Percentiles rank a stretch among this genome's conserved stretches.
phyloP scores from a whole-genome alignment of 2,797 vertebrate genomes.

The Scolopax bukidnonensis region DNA sequence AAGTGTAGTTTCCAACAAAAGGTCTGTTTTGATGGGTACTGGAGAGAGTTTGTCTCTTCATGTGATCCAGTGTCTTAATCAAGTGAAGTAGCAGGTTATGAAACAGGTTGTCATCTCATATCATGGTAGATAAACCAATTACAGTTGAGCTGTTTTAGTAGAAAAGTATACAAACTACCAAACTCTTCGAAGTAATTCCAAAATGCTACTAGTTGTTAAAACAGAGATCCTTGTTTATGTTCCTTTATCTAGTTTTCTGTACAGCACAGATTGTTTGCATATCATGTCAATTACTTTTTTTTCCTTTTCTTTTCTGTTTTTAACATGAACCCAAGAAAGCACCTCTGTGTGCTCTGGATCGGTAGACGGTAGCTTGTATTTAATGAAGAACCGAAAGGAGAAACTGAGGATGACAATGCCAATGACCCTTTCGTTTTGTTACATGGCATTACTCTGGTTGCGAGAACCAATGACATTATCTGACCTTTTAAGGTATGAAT shows the following conservation, averaged over 20 bases:
- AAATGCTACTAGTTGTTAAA: neutral
- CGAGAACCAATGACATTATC: conserved; percentile 86
- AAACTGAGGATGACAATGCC: conserved; percentile 83
- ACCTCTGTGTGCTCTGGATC: conserved; percentile 81
- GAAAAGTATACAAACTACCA: neutral
- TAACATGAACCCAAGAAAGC: conserved; percentile 42
- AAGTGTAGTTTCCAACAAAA: neutral
- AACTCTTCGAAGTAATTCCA: neutral
- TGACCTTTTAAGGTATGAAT: conserved; percentile 88
- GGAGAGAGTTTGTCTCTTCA: neutral
- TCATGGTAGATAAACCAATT: neutral
- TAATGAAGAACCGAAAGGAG: conserved; percentile 15
- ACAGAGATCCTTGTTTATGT: neutral
- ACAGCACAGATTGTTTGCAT: neutral
- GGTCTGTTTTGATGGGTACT: neutral
- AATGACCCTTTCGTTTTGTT: conserved; percentile 88
- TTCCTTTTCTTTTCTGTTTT: neutral
- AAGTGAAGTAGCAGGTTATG: neutral
- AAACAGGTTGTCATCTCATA: neutral
- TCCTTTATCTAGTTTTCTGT: neutral
- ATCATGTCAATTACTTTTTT: neutral
- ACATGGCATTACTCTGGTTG: conserved; percentile 88
- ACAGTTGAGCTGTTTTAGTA: neutral
- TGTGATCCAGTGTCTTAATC: neutral
- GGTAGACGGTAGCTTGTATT: conserved; percentile 71